A percentile compares a stretch with the other conserved stretches of the same genome.
phyloP scores from a whole-genome alignment of 2,888 invertebrate species.

The Ectemnius cavifrons region DNA sequence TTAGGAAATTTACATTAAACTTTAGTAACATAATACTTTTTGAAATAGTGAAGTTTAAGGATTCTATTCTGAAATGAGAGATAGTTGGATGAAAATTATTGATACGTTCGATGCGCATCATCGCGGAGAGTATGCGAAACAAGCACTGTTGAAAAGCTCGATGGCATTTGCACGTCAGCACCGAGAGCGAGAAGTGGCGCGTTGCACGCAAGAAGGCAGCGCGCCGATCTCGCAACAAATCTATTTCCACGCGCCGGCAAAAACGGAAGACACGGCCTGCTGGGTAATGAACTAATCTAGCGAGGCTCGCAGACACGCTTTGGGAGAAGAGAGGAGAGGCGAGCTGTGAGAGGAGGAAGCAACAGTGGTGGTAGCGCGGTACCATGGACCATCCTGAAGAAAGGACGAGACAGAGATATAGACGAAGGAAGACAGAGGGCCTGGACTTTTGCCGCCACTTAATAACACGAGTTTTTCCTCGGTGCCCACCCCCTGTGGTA shows the following conservation, averaged over 20 bases:
- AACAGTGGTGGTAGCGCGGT: too few relatives aligned
- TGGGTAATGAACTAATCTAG: conserved; percentile 76
- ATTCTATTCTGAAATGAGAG: too few relatives aligned
- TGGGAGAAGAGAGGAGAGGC: conserved; percentile 19
- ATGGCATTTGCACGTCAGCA: conserved; percentile 12
- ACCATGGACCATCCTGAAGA: conserved; percentile 28
- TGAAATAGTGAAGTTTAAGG: too few relatives aligned
- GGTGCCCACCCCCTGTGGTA: conserved; percentile 39
- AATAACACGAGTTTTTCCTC: conserved; percentile 75
- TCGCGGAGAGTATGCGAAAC: neutral
- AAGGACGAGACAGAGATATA: conserved; percentile 48
- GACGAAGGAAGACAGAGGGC: too few relatives aligned
- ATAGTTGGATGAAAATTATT: too few relatives aligned
- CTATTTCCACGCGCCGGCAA: conserved; percentile 72
- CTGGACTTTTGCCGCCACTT: conserved; percentile 69
- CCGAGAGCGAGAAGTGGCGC: conserved; percentile 5
- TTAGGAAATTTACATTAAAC: too few relatives aligned
- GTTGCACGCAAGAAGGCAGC: conserved; percentile 56
- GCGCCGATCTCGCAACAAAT: conserved; percentile 71
- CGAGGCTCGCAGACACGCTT: conserved; percentile 38
- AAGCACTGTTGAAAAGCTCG: neutral
- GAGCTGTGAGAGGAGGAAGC: too few relatives aligned
- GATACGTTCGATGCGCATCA: too few relatives aligned
- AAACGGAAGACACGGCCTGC: conserved; percentile 72
- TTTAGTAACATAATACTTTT: too few relatives aligned